Conservation (phyloP, 2,888 invertebrate species). For the Ornithoptera priamus region DNA sequence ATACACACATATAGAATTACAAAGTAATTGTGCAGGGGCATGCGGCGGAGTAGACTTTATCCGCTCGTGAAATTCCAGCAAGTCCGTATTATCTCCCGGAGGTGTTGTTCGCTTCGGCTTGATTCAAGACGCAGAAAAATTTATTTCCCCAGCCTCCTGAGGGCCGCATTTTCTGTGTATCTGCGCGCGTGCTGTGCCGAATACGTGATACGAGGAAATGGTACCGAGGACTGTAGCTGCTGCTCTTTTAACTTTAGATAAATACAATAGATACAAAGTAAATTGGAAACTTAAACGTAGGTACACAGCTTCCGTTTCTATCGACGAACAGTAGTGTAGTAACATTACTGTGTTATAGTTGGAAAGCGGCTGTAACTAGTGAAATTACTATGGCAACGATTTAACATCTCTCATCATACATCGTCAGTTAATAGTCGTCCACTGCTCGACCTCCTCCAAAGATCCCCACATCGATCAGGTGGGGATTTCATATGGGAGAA, state of each 20-base stretch:
- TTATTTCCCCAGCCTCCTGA: background rate
- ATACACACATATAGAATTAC: background rate
- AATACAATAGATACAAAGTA: too few relatives aligned
- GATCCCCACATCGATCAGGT: too few relatives aligned
- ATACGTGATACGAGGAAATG: background rate
- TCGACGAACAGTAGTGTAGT: too few relatives aligned
- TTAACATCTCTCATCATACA: too few relatives aligned
- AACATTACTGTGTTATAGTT: too few relatives aligned
- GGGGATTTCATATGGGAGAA: too few relatives aligned
- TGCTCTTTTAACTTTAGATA: background rate
- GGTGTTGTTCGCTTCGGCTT: conserved; percentile 17
- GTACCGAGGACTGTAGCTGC: background rate
- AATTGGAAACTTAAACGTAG: too few relatives aligned
- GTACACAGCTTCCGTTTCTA: too few relatives aligned
- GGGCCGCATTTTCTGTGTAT: background rate
- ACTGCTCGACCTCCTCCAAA: too few relatives aligned
- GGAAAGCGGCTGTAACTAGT: too few relatives aligned
- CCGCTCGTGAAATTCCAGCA: conserved; percentile 4
- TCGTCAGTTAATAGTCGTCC: too few relatives aligned
- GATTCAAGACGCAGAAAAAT: conserved; percentile 16
- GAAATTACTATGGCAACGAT: too few relatives aligned
- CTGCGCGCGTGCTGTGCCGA: background rate
- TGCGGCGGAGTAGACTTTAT: conserved; percentile 1
- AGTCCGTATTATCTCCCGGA: conserved; percentile 7
- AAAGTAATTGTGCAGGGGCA: background rate